A percentile compares a stretch with the other conserved stretches of the same genome.
Evolutionary conservation across 2,797 vertebrate genomes (phyloP).

Genomic region (Oryzias dopingdopingensis): DNA sequence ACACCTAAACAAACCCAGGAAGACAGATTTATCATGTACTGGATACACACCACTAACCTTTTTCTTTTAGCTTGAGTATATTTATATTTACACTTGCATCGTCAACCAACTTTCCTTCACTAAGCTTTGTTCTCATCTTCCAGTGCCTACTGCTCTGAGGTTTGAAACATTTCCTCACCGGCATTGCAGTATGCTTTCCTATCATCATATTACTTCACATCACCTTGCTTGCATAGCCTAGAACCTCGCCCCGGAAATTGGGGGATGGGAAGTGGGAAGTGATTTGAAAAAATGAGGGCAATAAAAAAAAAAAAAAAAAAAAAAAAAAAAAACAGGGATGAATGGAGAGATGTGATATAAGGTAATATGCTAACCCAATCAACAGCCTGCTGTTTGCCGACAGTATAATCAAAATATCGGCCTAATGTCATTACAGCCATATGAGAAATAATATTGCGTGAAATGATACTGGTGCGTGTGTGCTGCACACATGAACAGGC

Average conservation of each 20-base stretch:
- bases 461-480: conserved; percentile 64
- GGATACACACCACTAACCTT: neutral
- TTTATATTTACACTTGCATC: conserved; percentile 25
- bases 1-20: conserved; percentile 13
- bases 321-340: conserved; percentile 65
- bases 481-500: conserved; percentile 36
- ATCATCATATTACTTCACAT: conserved; percentile 64
- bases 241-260: conserved; percentile 66
- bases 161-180: conserved; percentile 25
- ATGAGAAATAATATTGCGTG: conserved; percentile 77
- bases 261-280: conserved; percentile 59
- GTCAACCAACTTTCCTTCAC: conserved; percentile 9
- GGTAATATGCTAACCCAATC: conserved; percentile 76
- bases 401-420: conserved; percentile 77
- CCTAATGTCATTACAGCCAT: conserved; percentile 77
- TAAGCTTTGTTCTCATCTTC: conserved; percentile 13
- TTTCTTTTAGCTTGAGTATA: conserved; percentile 25
- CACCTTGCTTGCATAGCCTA: conserved; percentile 69
- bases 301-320: conserved; percentile 75
- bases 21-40: conserved; percentile 14
- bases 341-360: conserved; percentile 75
- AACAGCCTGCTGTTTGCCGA: conserved; percentile 76
- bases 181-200: conserved; percentile 50
- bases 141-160: conserved; percentile 34
- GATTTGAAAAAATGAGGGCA: conserved; percentile 79